These are phyloP conservation scores for Hyposmocoma kahamanoa DNA, from an alignment of 1,140 invertebrate species.

Conservation along the genomic window DNA sequence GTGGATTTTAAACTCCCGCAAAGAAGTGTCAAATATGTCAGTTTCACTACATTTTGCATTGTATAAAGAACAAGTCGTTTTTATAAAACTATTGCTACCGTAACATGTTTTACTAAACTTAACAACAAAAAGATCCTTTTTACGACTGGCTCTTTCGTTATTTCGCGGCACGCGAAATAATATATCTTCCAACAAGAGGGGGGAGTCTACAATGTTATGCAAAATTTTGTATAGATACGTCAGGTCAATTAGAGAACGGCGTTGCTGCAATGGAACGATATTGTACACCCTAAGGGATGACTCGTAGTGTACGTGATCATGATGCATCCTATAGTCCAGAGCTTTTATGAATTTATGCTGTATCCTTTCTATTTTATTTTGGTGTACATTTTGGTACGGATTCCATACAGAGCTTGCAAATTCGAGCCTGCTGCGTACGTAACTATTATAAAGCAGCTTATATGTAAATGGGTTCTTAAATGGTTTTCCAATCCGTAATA, in stretches of 20 bases:
- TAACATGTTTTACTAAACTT: background rate
- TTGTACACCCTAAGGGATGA: background rate
- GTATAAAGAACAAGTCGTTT: background rate
- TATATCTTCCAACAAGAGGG: background rate
- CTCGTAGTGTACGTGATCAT: background rate
- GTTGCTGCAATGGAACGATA: background rate
- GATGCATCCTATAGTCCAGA: background rate
- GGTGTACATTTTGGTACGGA: background rate
- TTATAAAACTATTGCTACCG: background rate
- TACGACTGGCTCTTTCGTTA: background rate
- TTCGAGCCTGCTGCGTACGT: slow-evolving; percentile 4
- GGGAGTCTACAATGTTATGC: background rate
- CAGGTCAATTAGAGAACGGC: background rate
- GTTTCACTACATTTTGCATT: background rate
- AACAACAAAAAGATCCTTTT: background rate
- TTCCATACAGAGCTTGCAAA: slow-evolving; percentile 1
- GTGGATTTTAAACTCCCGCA: background rate
- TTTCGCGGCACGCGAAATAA: background rate
- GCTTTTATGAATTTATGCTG: slow-evolving; percentile 6
- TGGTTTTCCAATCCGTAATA: background rate
- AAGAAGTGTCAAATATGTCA: background rate
- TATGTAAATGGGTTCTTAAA: background rate
- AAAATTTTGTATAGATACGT: background rate
- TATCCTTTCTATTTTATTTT: background rate
- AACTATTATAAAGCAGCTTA: slow-evolving; percentile 4